Base-by-base conservation (phyloP, 2,113 vertebrate genomes). In the Hippocampus comes region DNA sequence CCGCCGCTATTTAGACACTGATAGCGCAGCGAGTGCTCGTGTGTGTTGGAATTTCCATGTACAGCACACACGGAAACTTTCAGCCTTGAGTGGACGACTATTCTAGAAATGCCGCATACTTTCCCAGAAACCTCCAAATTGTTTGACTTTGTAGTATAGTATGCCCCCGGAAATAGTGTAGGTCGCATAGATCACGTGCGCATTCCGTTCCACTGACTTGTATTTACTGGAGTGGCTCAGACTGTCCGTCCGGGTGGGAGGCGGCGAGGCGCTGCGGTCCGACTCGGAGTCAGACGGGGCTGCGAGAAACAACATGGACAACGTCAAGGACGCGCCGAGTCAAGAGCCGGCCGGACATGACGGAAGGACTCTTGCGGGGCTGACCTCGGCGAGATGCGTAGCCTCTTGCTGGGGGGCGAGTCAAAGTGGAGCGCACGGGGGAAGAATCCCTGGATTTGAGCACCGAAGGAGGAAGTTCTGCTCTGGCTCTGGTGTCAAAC, bases 231-330 rank as follows among this genome's bases (percentile, higher is more conserved):
- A 61, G 15, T 68, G 67, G 43, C 90, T 83, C 1, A 81, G 64
- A 63, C 66, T 82, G 38, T 70, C 78, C n/a, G 42, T 82, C 70
- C 88, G 89, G 70, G 76, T 38, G 0, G 78, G 78, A 43, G 86
- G 84, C 53, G 92, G 91, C 1, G 92, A 91, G 51, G 79, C 67
- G 21, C 92, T 92, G 79, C 9, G 89, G 71, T 93, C 93, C 0
- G 92, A 93, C 41, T 92, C 92, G 0, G 92, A 92, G 17, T 92
- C 93, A 5, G 86, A 90, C 0, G 77, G 86, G 56, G 74, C 93
- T 94, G 81, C 17, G 17, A 67, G 14, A 83, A 68, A 63, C 53
- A 72, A 77, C 1, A 73, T 64, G 10, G 8, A 9, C 5, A 18
- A 41, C 18, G 5, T 56, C 34, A n/a, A 3, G 11, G 17, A 27